Conservation (phyloP, 1,140 invertebrate genomes). For the Propsilocerus akamusi region DNA sequence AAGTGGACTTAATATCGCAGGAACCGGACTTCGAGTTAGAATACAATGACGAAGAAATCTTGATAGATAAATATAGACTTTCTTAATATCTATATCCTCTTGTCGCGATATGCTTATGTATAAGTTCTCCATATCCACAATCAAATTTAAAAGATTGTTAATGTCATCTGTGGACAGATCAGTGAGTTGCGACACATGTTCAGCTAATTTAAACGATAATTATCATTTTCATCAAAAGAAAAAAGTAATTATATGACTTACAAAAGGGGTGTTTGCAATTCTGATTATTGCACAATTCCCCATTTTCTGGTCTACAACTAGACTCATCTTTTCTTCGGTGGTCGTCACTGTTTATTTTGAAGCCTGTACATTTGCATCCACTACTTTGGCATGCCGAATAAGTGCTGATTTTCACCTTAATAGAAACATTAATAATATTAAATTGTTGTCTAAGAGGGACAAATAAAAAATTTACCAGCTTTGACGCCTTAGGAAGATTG, state of each 20-base stretch:
- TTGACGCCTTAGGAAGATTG: not conserved
- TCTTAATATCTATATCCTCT: constrained; percentile 76
- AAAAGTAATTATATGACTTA: no score
- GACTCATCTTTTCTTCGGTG: not conserved
- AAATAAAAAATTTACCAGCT: no score
- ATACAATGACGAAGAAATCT: constrained; percentile 65
- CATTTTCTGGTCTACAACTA: not conserved
- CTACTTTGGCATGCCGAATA: not conserved
- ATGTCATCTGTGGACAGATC: constrained; percentile 53
- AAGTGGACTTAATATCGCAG: constrained; percentile 19
- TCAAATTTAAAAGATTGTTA: constrained; percentile 70
- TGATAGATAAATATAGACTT: constrained; percentile 68
- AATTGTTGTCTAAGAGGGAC: no score
- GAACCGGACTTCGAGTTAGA: constrained; percentile 45
- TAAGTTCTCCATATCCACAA: constrained; percentile 85
- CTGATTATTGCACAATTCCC: not conserved
- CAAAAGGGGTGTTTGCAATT: not conserved
- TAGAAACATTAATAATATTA: no score
- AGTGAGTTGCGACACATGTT: constrained; percentile 67
- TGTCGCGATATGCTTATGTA: constrained; percentile 80
- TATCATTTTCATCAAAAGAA: no score
- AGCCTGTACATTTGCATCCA: not conserved
- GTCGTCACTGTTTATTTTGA: not conserved
- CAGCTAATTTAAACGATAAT: constrained; percentile 13
- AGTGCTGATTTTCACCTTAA: not conserved